Evolutionary conservation across 2,888 invertebrate species (phyloP), one percentile per base, ranked within the genome.

Genomic region (Drosophila nr. perissopoda): DNA sequence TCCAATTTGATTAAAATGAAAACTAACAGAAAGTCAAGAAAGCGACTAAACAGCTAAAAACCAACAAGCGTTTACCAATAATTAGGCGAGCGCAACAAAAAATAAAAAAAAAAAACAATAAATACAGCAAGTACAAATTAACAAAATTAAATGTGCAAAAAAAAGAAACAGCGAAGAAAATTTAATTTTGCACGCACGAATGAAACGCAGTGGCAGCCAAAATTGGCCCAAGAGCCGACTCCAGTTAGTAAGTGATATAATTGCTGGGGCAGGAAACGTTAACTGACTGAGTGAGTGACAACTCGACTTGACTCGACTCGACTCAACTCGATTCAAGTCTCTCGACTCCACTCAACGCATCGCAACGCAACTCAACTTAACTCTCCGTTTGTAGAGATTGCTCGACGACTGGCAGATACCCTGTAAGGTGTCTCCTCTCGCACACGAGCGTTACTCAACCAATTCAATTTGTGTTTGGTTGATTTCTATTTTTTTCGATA

Each of bases 181-280:
- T 78, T 72, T 72, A 79, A 89, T 85, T 77, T 76, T 89, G 90
- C 86, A 85, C 90, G 85, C 85, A 87, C 73, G 88, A 89, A 68
- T 79, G 88, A 68, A 82, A 74, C 82, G 76, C 81, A 77, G 76
- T 48, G 66, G 69, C 65, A 61, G 60, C 59, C 29, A 27, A 63
- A 62, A 33, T 60, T 57, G 73, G 66, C 73, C 74, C 68, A 61
- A 62, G 60, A 52, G 40, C 18, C 25, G 33, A 48, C 56, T 73
- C 51, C 69, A 70, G 34, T 42, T 74, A 67, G 86, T 82, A 85
- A 89, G 84, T 85, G 85, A 89, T 87, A 85, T 85, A 85, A 85
- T 85, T 88, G 85, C 87, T 85, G 84, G 76, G 87, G 75, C 85
- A 88, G 85, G 89, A 88, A 85, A 83, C 79, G 77, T 52, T 81